Conservation (phyloP, 2,888 invertebrate genomes). For the Quadriops clusia region DNA sequence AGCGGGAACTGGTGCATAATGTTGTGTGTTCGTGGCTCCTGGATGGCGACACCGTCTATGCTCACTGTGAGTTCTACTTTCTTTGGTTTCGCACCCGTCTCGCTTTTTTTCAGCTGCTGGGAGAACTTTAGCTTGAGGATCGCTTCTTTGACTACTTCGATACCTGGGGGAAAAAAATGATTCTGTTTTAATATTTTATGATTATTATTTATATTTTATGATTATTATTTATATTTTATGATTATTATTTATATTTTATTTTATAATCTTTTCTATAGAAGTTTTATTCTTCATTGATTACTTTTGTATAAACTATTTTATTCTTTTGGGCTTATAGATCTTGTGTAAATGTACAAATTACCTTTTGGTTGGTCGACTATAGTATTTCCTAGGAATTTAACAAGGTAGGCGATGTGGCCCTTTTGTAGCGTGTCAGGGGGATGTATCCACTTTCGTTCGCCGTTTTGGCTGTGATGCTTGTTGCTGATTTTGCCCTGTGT, state of each 20-base stretch:
- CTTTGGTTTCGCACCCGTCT: slow-evolving; percentile 80
- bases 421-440: slow-evolving; percentile 85
- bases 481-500: slow-evolving; percentile 33
- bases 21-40: slow-evolving; percentile 62
- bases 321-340: no score
- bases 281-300: neutral
- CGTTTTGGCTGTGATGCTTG: slow-evolving; percentile 29
- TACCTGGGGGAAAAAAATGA: slow-evolving; percentile 40
- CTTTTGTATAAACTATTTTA: no score
- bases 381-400: slow-evolving; percentile 93
- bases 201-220: neutral
- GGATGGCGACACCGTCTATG: slow-evolving; percentile 90
- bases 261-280: no score
- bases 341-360: no score
- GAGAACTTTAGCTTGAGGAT: slow-evolving; percentile 91
- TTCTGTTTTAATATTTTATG: slow-evolving; percentile 3
- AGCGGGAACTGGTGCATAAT: slow-evolving; percentile 92
- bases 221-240: neutral
- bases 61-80: slow-evolving; percentile 95
- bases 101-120: slow-evolving; percentile 82
- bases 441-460: slow-evolving; percentile 74
- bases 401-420: slow-evolving; percentile 94
- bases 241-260: no score
- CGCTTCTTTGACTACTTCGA: slow-evolving; percentile 94
- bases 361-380: slow-evolving; percentile 92